Evolutionary conservation across 1,140 invertebrate genomes (phyloP), one percentile per base, ranked within the genome.

Genomic region (Periplaneta americana): DNA sequence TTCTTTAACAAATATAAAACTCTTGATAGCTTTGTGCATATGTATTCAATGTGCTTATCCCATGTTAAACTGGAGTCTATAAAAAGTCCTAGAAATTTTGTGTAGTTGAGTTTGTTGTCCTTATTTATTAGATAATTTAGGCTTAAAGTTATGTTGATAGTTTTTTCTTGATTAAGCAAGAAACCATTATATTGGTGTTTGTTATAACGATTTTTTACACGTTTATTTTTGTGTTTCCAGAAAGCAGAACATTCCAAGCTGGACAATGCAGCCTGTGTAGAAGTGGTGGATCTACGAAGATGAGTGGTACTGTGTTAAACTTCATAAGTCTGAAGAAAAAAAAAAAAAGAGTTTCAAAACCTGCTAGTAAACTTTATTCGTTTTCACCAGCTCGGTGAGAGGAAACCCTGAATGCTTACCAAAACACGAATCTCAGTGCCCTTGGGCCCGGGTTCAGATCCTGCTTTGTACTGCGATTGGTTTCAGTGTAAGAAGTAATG

Each of bases 261-360:
- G 78, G 93, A 95, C 86, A 84, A 88, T 33, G 86, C 87, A 34
- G 89, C 91, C 34, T 85, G 90, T 36, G 87, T 96, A 17, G 91
- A 94, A 86, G 91, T 96, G 77, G 90, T 96, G 39, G 95, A 96
- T 87, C 88, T 96, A 79, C 88, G 94, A 86, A 93, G 88, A 89
- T 93, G 76, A 79, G 48, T 66, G 22, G 1, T 66, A n/a, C n/a
- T 9, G 48, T 66, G 48, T 66, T 66, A 0, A n/a, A 66, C 48
- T n/a, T n/a, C 48, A 66, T 66, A 66, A 66, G n/a, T 48, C 17
- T 48, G 39, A 48, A 48, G 10, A 48, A 66, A n/a, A n/a, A n/a
- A n/a, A n/a, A n/a, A n/a, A n/a, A n/a, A n/a, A n/a, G 5, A 28
- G 5, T 66, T 66, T 66, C 22, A 66, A 66, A 66, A 28, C 22